These are phyloP conservation scores for Phrynocephalus forsythii DNA, from an alignment of 2,797 vertebrate species.

Conservation along the genomic window DNA sequence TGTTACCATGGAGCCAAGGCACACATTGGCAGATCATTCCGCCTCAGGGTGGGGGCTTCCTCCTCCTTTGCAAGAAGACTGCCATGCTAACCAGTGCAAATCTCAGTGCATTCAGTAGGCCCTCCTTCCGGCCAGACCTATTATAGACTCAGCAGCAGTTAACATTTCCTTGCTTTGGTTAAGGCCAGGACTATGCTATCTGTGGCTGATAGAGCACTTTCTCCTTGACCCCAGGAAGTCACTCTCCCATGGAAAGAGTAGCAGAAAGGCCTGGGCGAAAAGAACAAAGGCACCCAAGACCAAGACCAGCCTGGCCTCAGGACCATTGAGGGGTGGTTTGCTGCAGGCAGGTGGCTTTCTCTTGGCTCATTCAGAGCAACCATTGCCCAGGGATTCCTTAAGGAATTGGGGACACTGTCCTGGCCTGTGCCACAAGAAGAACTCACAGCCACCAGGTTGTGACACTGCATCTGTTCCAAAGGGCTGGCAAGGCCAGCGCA, in stretches of 20 bases:
- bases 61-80: not conserved
- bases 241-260: not conserved
- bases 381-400: not conserved
- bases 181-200: not conserved
- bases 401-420: not conserved
- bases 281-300: not conserved
- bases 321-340: not conserved
- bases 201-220: not conserved
- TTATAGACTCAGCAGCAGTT: not conserved
- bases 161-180: not conserved
- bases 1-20: not conserved
- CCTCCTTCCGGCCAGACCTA: not conserved
- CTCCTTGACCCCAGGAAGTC: not conserved
- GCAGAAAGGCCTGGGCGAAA: not conserved
- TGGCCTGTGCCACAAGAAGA: not conserved
- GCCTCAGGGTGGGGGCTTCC: not conserved
- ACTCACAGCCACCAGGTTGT: not conserved
- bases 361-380: not conserved
- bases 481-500: not conserved
- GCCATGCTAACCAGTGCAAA: not conserved
- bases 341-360: not conserved
- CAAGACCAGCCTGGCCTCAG: not conserved
- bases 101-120: too few species aligned
- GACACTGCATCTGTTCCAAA: not conserved
- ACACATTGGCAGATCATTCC: not conserved